Evolutionary conservation across 2,797 vertebrate species (phyloP).

Genomic region (Heteromormyrus szaboi): DNA sequence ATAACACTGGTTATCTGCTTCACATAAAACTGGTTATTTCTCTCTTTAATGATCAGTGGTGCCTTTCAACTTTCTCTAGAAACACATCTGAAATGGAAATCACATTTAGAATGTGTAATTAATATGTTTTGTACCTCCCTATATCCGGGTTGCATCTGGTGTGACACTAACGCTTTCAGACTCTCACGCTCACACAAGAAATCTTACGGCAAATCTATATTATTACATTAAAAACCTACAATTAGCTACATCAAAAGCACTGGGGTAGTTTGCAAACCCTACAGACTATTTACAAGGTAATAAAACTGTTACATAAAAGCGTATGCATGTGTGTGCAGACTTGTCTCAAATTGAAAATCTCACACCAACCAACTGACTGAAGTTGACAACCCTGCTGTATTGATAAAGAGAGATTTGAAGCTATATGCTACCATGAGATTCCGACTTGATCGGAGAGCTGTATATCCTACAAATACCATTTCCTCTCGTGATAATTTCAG

Average conservation of each 20-base stretch:
- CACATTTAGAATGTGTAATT: conserved; percentile 6
- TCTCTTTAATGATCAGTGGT: background rate
- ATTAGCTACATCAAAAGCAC: background rate
- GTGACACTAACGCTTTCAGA: background rate
- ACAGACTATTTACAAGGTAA: background rate
- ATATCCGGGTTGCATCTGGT: background rate
- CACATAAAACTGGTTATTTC: background rate
- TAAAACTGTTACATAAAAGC: background rate
- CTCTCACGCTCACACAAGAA: background rate
- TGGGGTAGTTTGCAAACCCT: background rate
- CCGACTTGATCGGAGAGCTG: background rate
- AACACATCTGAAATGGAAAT: background rate
- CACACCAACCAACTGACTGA: background rate
- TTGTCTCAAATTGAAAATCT: background rate
- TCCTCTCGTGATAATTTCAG: conserved; percentile 13
- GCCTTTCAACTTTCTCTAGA: background rate
- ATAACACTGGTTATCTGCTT: background rate
- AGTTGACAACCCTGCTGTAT: background rate
- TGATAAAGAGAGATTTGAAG: background rate
- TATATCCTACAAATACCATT: background rate
- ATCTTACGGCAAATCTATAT: background rate
- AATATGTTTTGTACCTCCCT: background rate
- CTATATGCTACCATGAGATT: background rate
- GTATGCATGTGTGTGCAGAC: background rate
- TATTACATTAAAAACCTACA: background rate